Base-by-base conservation (phyloP, 2,888 invertebrate genomes). In the Caenorhabditis sp. region DNA sequence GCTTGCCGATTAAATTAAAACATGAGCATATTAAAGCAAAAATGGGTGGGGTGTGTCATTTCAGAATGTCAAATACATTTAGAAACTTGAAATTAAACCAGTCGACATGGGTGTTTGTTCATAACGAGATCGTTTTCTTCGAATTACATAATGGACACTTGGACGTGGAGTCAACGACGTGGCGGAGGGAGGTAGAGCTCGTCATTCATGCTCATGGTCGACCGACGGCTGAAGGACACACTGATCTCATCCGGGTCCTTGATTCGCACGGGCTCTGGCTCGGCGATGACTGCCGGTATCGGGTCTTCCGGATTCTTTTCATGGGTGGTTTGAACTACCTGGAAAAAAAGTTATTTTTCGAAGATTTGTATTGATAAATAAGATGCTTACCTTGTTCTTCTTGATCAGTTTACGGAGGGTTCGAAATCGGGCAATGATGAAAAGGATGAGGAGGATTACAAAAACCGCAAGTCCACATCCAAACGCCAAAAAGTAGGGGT, bases 201-300 rank as follows among this genome's bases (percentile, higher is more conserved):
- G 17, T 75, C 74, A 24, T 43, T 68, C 56, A 75, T 75, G 32
- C 66, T 66, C 66, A 75, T 68, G 2, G 74, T 75, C 1, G 74
- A 75, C 4, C 74, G 61, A 11, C 74, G 68, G 30, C 68, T 68
- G 50, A 75, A 75, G 1, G 66, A 46, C 1, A 32, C 50, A 35
- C 66, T 66, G 37, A 59, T 59, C 35, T 68, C 68, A 39, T 75
- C 74, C 0, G 65, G 68, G 26, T 75, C 68, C 20, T 66, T 56
- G n/a, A 68, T 24, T n/a, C 59, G 70, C 20, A 52, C 50, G 41
- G 11, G 13, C 11, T 37, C 13, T 37, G 37, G 37, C 13, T n/a
- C 37, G n/a, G 37, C 7, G 2, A n/a, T n/a, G n/a, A n/a, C 35
- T 9, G 17, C 17, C 6, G 41, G 43, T 56, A 63, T 63, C 13